Evolutionary conservation across 2,888 invertebrate species (phyloP).

Genomic region (Drosophila kuntzei): DNA sequence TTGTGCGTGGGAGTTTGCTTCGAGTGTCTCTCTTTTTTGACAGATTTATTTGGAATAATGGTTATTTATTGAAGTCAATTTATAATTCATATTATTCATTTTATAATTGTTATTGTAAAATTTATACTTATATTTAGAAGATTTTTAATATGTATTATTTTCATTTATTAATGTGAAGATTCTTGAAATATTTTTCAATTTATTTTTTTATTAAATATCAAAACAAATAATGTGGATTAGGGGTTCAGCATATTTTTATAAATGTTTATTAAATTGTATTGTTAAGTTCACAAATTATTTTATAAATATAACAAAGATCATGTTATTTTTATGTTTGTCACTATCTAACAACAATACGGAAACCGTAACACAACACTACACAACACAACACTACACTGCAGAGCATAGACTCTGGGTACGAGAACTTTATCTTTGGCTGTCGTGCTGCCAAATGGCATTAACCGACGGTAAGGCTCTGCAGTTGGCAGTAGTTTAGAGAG

Average conservation of each 20-base stretch:
- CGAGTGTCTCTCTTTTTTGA: not conserved
- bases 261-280: no score
- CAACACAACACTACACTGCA: slow-evolving; percentile 42
- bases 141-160: not conserved
- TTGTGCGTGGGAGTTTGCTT: slow-evolving; percentile 12
- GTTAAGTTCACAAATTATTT: not conserved
- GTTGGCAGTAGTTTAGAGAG: slow-evolving; percentile 71
- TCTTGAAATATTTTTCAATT: no score
- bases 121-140: not conserved
- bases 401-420: slow-evolving; percentile 32
- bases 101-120: not conserved
- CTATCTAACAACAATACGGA: slow-evolving; percentile 31
- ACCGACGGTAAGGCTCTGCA: slow-evolving; percentile 56
- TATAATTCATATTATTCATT: no score
- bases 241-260: not conserved
- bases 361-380: slow-evolving; percentile 35
- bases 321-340: not conserved
- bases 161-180: not conserved
- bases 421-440: slow-evolving; percentile 74
- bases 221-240: no score
- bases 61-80: not conserved
- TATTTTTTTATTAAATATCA: no score
- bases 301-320: not conserved
- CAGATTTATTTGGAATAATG: not conserved
- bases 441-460: slow-evolving; percentile 77